A percentile compares a stretch with the other conserved stretches of the same genome.
These are phyloP conservation scores for Pseudonaja textilis DNA, from an alignment of 2,113 vertebrate genomes.

Conservation along the genomic window DNA sequence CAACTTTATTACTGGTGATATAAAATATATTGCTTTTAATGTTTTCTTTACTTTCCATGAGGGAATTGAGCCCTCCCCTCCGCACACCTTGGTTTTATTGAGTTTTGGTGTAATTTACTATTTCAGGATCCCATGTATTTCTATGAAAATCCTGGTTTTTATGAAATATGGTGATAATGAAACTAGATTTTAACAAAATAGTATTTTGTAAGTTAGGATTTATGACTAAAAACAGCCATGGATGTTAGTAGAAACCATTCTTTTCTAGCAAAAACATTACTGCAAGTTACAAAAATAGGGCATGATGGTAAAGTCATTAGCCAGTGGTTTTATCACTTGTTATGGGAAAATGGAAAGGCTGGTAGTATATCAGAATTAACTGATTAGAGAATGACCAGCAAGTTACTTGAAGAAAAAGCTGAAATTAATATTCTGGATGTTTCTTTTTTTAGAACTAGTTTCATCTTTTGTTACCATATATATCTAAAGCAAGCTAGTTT, in stretches of 20 bases:
- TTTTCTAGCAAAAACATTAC: background rate
- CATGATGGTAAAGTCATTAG: background rate
- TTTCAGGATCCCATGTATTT: background rate
- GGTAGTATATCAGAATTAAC: background rate
- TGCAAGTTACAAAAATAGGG: background rate
- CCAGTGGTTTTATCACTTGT: background rate
- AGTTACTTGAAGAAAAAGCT: background rate
- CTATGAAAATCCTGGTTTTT: background rate
- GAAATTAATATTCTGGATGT: background rate
- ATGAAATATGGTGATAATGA: background rate
- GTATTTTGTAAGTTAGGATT: background rate
- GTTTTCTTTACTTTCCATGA: background rate
- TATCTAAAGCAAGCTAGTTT: background rate
- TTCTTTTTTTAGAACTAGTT: background rate
- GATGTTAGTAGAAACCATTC: background rate
- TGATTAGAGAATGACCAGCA: background rate
- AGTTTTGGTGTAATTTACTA: background rate
- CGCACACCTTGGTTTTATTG: background rate
- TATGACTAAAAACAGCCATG: background rate
- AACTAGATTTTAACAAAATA: background rate
- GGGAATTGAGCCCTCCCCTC: background rate
- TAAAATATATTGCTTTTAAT: conserved; percentile 26
- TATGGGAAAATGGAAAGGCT: background rate
- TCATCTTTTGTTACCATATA: background rate
- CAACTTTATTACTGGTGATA: conserved; percentile 49